These are phyloP conservation scores for human (Homo sapiens) DNA, from an alignment of 2,113 vertebrate genomes.

Conservation along the genomic window GRCh38 chr13:98288001-98288500, in stretches of 20 bases:
- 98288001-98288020: too few relatives aligned
- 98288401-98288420: not conserved
- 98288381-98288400: not conserved
- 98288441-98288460: not conserved
- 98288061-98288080: too few relatives aligned
- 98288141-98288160: not conserved
- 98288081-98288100: too few relatives aligned
- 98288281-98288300: not conserved
- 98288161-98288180: not conserved
- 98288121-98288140: not conserved
- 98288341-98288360: not conserved
- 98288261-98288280: not conserved
- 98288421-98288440: not conserved
- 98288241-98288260: not conserved
- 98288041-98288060: too few relatives aligned
- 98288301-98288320: not conserved
- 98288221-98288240: accelerated
- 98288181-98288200: not conserved
- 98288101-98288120: not conserved
- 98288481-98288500: not conserved
- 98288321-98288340: not conserved
- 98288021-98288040: too few relatives aligned
- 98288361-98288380: not conserved
- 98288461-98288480: too few relatives aligned
- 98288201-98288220: accelerated